Evolutionary conservation across 2,888 invertebrate species (phyloP), one percentile per base, ranked within the genome.

Genomic region (Acrobasis repandana): DNA sequence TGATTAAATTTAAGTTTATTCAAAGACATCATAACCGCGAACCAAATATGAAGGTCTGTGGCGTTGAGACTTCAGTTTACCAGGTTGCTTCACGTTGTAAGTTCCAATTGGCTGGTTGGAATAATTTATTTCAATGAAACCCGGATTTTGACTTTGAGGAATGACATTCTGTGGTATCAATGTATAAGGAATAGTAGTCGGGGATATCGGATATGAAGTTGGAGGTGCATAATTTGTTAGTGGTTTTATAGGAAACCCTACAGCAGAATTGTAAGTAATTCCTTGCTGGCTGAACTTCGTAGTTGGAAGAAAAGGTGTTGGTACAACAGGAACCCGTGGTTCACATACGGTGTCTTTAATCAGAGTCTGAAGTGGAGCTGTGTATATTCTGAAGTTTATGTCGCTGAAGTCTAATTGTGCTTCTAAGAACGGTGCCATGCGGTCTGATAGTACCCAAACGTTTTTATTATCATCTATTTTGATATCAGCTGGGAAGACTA

Each of bases 361-460:
- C 9, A 96, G 89, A 0, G 88, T 88, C 33, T 93, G 92, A n/a
- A 96, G 84, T 0, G 96, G 94, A 0, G 95, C 95, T 2, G 94
- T 94, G 71, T 94, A 95, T 66, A 97, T 94, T 73, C 96, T 94
- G 86, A 96, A 97, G 78, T 97, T 97, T 10, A 95, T 93, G 68
- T 97, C 96, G 51, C 93, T 94, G 75, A 94, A 96, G 77, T 96
- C 95, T 43, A 97, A 83, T 49, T 93, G 93, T 6, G 94, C 86
- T 69, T 94, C 93, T 38, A 97, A 85, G 74, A 97, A 97, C 11
- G 95, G 94, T 0, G 96, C 95, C 97, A 97, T 97, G 48, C 95
- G 93, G 80, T 97, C 97, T 0, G 96, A 96, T 2, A 97, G 93
- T 0, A 96, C 95, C 97, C 97, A 97, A 3, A 96, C 92, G 67